Evolutionary conservation across 2,797 vertebrate genomes (phyloP), one percentile per base, ranked within the genome.

Genomic region (Phoebastria nigripes): DNA sequence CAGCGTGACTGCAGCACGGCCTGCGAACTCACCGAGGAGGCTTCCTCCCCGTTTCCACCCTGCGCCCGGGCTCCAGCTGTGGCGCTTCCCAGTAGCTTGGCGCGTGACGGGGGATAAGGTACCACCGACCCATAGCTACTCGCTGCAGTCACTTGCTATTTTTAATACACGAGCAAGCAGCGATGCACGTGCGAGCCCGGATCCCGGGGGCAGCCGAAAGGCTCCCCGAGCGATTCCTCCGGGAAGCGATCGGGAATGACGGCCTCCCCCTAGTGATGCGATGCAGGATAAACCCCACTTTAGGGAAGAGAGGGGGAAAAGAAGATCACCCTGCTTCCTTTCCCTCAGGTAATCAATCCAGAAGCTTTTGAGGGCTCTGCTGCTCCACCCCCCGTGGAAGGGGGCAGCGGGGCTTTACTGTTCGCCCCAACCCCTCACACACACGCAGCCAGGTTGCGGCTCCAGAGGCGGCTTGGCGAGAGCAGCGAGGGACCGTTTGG

Each of bases 401-500:
- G 2, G 21, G 22, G 11, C 2, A 1, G 54, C 6, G 3, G 35
- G 16, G 26, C 41, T 58, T 61, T 15, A 12, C 29, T 15, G 71
- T 9, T 15, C 1, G 1, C n/a, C 8, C 6, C 44, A 25, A 16
- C 12, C 15, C 20, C 58, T 39, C 28, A 21, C 37, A 35, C 8
- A 1, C 35, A 14, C 3, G 12, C 31, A 5, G 21, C 19, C 2
- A 19, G 5, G 33, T 6, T 14, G 26, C 47, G 5, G 41, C 26
- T 31, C 18, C 12, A 1, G 13, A 37, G 16, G 17, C 8, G 5
- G 19, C 35, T 24, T 2, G 41, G 24, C 4, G 2, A 9, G 11
- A 8, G 6, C 19, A 25, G 28, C 1, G 0, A 12, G 28, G 15
- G 2, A 2, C 4, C 5, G 1, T 2, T 12, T 14, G 49, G 26